phyloP scores from a whole-genome alignment of 2,888 invertebrate species.

The Andrena dorsata region DNA sequence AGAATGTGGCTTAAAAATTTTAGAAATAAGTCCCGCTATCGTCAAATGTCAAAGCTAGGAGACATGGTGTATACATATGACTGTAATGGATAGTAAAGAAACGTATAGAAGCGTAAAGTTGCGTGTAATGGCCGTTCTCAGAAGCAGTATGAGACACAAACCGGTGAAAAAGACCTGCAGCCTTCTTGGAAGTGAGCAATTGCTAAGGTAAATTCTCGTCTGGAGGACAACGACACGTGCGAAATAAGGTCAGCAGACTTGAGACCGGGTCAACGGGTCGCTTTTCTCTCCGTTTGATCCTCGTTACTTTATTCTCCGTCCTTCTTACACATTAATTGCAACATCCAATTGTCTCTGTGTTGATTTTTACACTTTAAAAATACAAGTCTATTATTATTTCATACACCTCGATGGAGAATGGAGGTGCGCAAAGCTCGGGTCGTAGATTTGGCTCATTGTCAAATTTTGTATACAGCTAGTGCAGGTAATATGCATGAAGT shows the following conservation, averaged over 20 bases:
- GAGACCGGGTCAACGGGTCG: conserved; percentile 10
- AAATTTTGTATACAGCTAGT: too few relatives aligned
- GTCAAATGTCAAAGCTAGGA: neutral
- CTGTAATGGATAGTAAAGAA: neutral
- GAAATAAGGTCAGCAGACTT: conserved; percentile 34
- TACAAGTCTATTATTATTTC: neutral
- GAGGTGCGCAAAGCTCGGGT: too few relatives aligned
- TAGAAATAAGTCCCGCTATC: neutral
- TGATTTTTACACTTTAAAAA: neutral
- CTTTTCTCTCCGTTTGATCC: neutral
- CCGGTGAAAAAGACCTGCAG: conserved; percentile 14
- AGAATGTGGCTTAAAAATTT: neutral
- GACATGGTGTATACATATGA: neutral
- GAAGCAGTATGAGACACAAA: neutral
- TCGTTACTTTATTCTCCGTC: neutral
- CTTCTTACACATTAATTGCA: neutral
- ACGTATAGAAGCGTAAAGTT: neutral
- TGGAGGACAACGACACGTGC: conserved; percentile 34
- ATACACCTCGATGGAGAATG: neutral
- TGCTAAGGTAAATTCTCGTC: conserved; percentile 18
- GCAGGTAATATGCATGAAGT: too few relatives aligned
- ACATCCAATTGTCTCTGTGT: neutral
- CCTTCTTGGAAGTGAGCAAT: neutral
- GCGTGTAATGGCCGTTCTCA: neutral
- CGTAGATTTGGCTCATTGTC: too few relatives aligned